A percentile compares a stretch with the other conserved stretches of the same genome.
Conservation (phyloP, 2,888 invertebrate species). For the Hipparchia sbordonii region DNA sequence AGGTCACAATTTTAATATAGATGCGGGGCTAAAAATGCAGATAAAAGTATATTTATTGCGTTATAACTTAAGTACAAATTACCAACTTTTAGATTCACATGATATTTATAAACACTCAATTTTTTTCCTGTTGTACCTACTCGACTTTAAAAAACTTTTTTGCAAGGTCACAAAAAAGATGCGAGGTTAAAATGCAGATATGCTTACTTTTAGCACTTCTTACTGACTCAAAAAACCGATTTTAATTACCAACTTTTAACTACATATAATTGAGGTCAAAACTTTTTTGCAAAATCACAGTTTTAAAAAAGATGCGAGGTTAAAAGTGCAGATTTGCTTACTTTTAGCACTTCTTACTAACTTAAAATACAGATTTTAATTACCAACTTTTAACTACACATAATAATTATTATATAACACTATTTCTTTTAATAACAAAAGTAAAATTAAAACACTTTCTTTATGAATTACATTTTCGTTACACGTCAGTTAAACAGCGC, state of each 20-base stretch:
- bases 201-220: no score
- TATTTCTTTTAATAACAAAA: background rate
- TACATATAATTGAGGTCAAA: background rate
- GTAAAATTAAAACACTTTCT: background rate
- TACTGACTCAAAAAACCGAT: background rate
- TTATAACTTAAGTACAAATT: no score
- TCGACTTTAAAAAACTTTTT: no score
- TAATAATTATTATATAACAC: background rate
- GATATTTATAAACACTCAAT: background rate
- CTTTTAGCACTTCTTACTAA: no score
- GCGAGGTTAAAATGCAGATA: no score
- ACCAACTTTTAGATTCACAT: no score
- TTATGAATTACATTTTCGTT: slow-evolving; percentile 3
- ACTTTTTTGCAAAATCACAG: no score
- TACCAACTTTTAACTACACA: background rate
- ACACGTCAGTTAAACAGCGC: slow-evolving; percentile 8
- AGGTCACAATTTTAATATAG: background rate
- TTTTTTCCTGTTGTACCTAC: no score
- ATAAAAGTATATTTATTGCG: no score
- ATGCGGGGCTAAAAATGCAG: background rate
- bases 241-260: background rate
- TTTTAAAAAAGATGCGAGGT: no score
- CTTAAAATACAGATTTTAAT: background rate
- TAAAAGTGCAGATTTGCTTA: no score
- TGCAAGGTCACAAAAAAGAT: no score